Conservation (phyloP, 1,140 invertebrate genomes). For the Achatina immaculata region DNA sequence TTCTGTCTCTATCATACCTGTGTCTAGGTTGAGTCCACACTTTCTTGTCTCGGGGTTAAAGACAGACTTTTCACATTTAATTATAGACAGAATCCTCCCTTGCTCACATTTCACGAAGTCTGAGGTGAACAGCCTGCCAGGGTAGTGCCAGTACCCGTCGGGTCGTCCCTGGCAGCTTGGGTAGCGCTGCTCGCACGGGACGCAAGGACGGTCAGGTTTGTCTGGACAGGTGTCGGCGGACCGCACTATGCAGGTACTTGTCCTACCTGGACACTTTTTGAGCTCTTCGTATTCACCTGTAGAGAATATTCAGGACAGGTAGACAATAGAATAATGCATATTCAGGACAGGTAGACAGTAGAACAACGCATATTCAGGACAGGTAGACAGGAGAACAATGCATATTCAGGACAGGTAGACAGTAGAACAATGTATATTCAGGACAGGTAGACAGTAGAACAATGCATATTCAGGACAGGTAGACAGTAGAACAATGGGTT, state of each 20-base stretch:
- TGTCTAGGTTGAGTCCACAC: constrained; percentile 49
- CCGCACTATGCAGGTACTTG: neutral
- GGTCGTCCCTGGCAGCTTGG: constrained; percentile 48
- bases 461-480: too few relatives aligned
- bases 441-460: too few relatives aligned
- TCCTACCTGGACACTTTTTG: constrained; percentile 6
- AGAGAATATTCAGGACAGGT: too few relatives aligned
- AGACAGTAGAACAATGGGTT: too few relatives aligned
- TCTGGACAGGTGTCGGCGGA: constrained; percentile 22
- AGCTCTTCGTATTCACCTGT: constrained; percentile 37
- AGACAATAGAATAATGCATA: too few relatives aligned
- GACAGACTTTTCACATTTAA: constrained; percentile 48
- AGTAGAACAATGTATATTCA: too few relatives aligned
- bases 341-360: too few relatives aligned
- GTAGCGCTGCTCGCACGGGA: constrained; percentile 49
- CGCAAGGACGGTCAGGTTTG: constrained; percentile 40
- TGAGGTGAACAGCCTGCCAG: constrained; percentile 42
- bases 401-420: too few relatives aligned
- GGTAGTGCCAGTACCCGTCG: constrained; percentile 49
- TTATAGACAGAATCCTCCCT: constrained; percentile 47
- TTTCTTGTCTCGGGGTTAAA: constrained; percentile 50
- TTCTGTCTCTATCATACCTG: constrained; percentile 49
- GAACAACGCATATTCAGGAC: too few relatives aligned
- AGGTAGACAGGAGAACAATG: too few relatives aligned
- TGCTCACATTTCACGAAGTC: constrained; percentile 50